Conservation (phyloP, 2,113 vertebrate genomes). For the Anser brachyrhynchus region DNA sequence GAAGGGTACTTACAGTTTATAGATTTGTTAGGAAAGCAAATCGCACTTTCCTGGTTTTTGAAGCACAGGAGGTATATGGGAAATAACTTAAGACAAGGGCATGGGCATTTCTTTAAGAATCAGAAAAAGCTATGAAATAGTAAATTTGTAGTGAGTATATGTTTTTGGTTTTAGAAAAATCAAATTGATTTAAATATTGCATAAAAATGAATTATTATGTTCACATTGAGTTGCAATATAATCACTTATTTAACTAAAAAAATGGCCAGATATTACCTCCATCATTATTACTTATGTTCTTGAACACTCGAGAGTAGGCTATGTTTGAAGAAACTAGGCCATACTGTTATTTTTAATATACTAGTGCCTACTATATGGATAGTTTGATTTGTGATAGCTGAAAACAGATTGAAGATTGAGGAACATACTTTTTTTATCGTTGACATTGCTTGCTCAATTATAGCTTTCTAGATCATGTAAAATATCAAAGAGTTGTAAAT, state of each 20-base stretch:
- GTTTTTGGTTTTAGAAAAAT: background rate
- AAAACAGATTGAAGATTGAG: background rate
- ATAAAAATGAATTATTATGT: background rate
- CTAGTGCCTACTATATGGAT: background rate
- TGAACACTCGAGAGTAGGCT: background rate
- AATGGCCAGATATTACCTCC: background rate
- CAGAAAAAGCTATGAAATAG: background rate
- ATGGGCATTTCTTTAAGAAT: background rate
- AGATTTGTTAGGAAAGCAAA: background rate
- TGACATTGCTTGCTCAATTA: background rate
- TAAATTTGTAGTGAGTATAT: background rate
- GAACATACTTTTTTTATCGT: accelerated
- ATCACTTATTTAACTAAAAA: background rate
- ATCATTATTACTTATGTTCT: background rate
- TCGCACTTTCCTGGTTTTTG: background rate
- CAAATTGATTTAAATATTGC: background rate
- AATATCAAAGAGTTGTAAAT: background rate
- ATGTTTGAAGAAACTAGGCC: background rate
- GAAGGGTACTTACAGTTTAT: background rate
- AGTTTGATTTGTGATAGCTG: background rate
- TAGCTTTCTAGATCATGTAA: background rate
- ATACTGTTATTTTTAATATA: conserved; percentile 3
- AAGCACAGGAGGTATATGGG: background rate
- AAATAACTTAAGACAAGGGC: background rate
- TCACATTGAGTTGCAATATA: background rate